phyloP scores from a whole-genome alignment of 2,888 invertebrate genomes.

The Synanthedon tipuliformis region DNA sequence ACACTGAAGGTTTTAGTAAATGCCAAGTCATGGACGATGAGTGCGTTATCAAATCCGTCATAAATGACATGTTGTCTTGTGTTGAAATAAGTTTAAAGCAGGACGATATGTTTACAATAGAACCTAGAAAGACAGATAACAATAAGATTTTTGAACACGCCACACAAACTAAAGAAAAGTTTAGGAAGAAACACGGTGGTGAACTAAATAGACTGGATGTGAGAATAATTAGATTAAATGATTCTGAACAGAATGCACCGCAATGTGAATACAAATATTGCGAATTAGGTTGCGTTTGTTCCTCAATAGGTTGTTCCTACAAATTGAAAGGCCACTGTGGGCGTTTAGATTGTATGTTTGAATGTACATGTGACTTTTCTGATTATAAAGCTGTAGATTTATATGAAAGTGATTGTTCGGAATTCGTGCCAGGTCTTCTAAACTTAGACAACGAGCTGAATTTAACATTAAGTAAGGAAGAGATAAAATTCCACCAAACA shows the following conservation, averaged over 20 bases:
- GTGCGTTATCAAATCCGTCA: conserved; percentile 31
- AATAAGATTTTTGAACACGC: conserved; percentile 1
- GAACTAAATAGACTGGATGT: conserved; percentile 75
- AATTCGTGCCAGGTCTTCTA: conserved; percentile 37
- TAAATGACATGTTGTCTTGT: conserved; percentile 69
- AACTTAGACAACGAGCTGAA: conserved; percentile 63
- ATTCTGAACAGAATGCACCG: conserved; percentile 12
- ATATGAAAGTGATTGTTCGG: conserved; percentile 22
- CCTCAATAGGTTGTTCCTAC: conserved; percentile 59
- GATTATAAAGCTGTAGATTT: conserved; percentile 30
- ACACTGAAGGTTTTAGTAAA: conserved; percentile 5
- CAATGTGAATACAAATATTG: conserved; percentile 70
- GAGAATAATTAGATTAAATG: conserved; percentile 70
- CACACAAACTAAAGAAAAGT: conserved; percentile 33
- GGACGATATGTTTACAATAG: conserved; percentile 48
- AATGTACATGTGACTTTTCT: conserved; percentile 50
- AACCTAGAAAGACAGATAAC: conserved; percentile 30
- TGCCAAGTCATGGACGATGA: not conserved
- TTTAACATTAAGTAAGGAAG: conserved; percentile 73
- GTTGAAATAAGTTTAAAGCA: conserved; percentile 72
- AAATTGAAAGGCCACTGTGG: conserved; percentile 72
- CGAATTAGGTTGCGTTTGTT: conserved; percentile 75
- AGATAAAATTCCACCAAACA: conserved; percentile 79
- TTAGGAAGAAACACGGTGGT: conserved; percentile 34
- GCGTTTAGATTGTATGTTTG: conserved; percentile 71